Base-by-base conservation (phyloP, 2,888 invertebrate species). In the Leptinotarsa tumamoca region DNA sequence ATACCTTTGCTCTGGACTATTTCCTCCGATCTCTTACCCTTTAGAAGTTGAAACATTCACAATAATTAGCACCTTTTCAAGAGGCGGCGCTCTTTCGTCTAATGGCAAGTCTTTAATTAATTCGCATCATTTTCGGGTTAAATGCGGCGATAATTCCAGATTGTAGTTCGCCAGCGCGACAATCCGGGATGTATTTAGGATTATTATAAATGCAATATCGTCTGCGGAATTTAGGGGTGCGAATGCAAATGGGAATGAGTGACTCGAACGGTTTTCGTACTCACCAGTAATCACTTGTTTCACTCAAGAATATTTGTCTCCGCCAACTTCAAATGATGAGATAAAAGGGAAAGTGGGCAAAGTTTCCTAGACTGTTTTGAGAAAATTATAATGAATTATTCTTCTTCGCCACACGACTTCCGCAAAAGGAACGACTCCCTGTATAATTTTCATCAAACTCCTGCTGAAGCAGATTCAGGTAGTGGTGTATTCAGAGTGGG, bases 91-190 rank as follows among this genome's bases (percentile, higher is more conserved):
- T 58, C 23, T 27, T 58, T 23, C 58, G 58, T 23, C 58, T 58
- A 23, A 58, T 58, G 58, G 23, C 23, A 58, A 58, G 21, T 58
- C 14, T 58, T 58, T 58, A 58, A 58, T 58, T 58, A 58, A 58
- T 58, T 58, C 23, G 23, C 4, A 15, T 23, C 58, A 23, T 58
- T 58, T 15, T 15, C 21, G 21, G 58, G 21, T 23, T 58, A 23
- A 58, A 18, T 58, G 27, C 58, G 21, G 21, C 58, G 18, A 58
- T 58, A 58, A 58, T 21, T 58, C 23, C 58, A 58, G 58, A 58
- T 58, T 58, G 58, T n/a, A 21, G 58, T 15, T 54, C 14, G 23
- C 58, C 58, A 58, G 21, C 58, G 58, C 18, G 58, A 58, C 58
- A 58, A 58, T 58, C 15, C 23, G 21, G 15, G 21, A 58, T 58